A percentile compares a stretch with the other conserved stretches of the same genome.
These are phyloP conservation scores for Chalcosyrphus nemorum DNA, from an alignment of 2,888 invertebrate species.

Conservation along the genomic window DNA sequence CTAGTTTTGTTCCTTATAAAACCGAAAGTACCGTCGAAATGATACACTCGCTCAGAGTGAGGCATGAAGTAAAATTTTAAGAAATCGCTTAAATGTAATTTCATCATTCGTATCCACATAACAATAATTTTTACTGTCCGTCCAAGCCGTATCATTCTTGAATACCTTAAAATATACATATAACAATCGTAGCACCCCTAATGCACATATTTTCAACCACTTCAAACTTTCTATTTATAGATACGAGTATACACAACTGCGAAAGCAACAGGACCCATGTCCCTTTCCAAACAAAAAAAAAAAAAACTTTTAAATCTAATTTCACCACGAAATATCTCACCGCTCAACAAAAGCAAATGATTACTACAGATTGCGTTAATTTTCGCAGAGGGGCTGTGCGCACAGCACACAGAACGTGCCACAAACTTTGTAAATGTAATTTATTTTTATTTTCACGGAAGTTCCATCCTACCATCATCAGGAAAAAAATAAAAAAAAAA, in stretches of 20 bases:
- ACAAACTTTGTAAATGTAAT: constrained; percentile 64
- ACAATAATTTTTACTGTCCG: no score
- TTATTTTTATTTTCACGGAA: constrained; percentile 67
- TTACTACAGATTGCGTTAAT: constrained; percentile 69
- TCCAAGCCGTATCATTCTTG: neutral
- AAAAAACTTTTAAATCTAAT: constrained; percentile 54
- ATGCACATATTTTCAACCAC: no score
- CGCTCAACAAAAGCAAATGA: constrained; percentile 68
- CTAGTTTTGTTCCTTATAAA: no score
- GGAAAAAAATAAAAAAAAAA: neutral
- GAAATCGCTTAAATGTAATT: no score
- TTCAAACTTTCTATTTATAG: neutral
- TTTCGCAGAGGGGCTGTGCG: constrained; percentile 33
- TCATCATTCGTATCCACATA: no score
- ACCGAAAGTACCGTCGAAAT: no score
- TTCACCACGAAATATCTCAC: constrained; percentile 51
- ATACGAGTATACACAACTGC: neutral
- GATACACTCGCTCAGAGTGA: no score
- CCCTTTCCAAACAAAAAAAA: constrained; percentile 6
- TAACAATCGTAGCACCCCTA: neutral
- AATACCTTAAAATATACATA: neutral
- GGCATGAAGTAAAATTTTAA: no score
- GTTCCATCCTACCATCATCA: neutral
- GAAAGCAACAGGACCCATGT: constrained; percentile 20
- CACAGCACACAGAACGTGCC: constrained; percentile 28